phyloP scores from a whole-genome alignment of 2,797 vertebrate species.

The Aselliscus stoliczkanus region DNA sequence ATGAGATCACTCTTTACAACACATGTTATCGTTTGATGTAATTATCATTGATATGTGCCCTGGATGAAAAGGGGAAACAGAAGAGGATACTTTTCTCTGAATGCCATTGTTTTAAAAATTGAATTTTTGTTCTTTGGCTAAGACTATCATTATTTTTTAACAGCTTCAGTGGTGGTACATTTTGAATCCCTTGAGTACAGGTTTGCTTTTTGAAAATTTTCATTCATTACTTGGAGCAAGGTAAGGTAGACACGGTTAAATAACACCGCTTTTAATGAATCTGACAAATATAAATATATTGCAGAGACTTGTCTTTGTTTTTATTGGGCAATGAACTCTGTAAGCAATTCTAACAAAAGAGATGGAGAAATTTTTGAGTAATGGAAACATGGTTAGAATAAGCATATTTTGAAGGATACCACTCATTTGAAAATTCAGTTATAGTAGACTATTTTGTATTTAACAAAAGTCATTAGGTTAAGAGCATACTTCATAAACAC shows the following conservation, averaged over 20 bases:
- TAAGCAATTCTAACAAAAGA: not conserved
- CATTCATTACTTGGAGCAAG: not conserved
- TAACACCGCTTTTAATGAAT: not conserved
- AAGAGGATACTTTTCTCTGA: not conserved
- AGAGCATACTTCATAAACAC: not conserved
- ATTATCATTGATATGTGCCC: not conserved
- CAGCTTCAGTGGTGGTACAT: not conserved
- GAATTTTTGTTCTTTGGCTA: not conserved
- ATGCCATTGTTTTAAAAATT: not conserved
- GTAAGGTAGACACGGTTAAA: not conserved
- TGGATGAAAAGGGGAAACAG: not conserved
- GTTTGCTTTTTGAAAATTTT: not conserved
- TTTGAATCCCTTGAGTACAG: not conserved
- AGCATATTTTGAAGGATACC: not conserved
- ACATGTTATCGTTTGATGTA: not conserved
- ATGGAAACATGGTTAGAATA: not conserved
- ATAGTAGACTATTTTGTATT: not conserved
- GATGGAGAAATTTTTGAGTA: not conserved
- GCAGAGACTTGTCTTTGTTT: not conserved
- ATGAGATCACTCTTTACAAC: not conserved
- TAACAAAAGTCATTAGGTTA: not conserved
- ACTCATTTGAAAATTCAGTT: constrained; percentile 24
- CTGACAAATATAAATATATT: not conserved
- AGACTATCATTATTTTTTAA: not conserved
- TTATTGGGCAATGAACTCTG: not conserved